These are phyloP conservation scores for Ericerus pela DNA, from an alignment of 1,140 invertebrate genomes.

Conservation along the genomic window DNA sequence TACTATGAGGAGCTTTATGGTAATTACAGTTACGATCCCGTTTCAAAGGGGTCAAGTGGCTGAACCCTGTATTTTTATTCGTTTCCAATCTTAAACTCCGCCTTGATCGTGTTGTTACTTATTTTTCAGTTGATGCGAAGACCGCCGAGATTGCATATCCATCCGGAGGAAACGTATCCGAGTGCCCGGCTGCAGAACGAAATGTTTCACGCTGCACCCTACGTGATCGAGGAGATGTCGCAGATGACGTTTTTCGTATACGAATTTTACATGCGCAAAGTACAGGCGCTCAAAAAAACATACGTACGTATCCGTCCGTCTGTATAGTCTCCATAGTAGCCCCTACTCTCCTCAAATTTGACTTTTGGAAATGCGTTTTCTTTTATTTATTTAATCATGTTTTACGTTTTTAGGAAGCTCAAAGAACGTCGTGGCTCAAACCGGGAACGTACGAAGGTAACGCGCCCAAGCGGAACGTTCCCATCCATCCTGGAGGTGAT, in stretches of 20 bases:
- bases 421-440: too few relatives aligned
- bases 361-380: too few relatives aligned
- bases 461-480: slow-evolving; percentile 29
- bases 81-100: too few relatives aligned
- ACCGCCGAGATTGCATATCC: slow-evolving; percentile 58
- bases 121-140: slow-evolving; percentile 39
- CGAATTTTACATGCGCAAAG: slow-evolving; percentile 67
- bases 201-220: slow-evolving; percentile 28
- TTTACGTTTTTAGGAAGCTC: too few relatives aligned
- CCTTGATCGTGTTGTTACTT: too few relatives aligned
- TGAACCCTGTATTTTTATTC: too few relatives aligned
- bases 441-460: slow-evolving; percentile 30
- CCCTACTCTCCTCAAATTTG: too few relatives aligned
- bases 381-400: too few relatives aligned
- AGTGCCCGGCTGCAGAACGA: slow-evolving; percentile 38
- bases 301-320: slow-evolving; percentile 2
- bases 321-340: too few relatives aligned
- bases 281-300: slow-evolving; percentile 41
- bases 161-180: slow-evolving; percentile 64
- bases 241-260: slow-evolving; percentile 88
- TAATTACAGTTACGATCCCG: too few relatives aligned
- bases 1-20: too few relatives aligned
- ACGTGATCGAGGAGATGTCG: slow-evolving; percentile 69
- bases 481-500: slow-evolving; percentile 33
- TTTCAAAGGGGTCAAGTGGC: too few relatives aligned